Evolutionary conservation across 2,797 vertebrate genomes (phyloP).

Genomic region (Poecilia gillii): DNA sequence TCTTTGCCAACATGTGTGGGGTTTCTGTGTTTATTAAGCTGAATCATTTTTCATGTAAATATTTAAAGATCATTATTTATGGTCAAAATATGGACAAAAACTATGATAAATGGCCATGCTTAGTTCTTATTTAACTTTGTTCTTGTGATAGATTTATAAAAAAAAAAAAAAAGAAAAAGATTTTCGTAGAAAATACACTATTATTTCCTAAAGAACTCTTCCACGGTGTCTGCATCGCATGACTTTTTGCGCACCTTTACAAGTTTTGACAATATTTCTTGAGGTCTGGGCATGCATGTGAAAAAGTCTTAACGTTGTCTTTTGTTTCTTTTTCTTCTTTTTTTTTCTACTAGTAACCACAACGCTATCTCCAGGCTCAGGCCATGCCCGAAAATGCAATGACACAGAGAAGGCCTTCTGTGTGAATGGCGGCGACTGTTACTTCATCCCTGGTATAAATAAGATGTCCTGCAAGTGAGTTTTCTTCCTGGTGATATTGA

Average conservation of each 20-base stretch:
- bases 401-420: conserved; percentile 96
- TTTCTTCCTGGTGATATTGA: conserved; percentile 4
- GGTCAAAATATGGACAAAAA: not conserved
- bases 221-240: not conserved
- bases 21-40: not conserved
- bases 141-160: not conserved
- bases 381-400: conserved; percentile 95
- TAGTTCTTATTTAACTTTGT: not conserved
- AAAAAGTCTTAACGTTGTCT: not conserved
- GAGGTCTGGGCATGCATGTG: not conserved
- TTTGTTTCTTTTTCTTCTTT: not conserved
- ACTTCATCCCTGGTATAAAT: conserved; percentile 97
- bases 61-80: not conserved
- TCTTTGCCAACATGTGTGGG: not conserved
- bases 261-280: not conserved
- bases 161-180: too few relatives aligned
- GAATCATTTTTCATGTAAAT: not conserved
- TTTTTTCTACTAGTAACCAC: conserved; percentile 84
- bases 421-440: conserved; percentile 97
- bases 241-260: not conserved
- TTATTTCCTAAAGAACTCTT: not conserved
- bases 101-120: not conserved
- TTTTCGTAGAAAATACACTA: not conserved
- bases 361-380: conserved; percentile 91
- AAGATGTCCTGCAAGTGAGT: conserved; percentile 96